Conservation (phyloP, 1,140 invertebrate genomes). For the Eupeodes corollae region DNA sequence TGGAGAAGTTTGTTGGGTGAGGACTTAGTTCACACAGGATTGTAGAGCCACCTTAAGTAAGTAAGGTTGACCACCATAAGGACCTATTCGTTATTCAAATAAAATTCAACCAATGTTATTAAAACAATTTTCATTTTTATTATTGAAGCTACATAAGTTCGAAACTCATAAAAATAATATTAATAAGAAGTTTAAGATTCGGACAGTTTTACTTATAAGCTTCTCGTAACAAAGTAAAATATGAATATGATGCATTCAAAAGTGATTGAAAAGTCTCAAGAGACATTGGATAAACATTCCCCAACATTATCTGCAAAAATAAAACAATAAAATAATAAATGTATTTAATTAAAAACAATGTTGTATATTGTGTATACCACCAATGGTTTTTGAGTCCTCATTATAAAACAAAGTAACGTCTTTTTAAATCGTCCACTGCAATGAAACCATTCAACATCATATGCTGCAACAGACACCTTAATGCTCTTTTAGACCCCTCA, state of each 20-base stretch:
- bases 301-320: conserved; percentile 25
- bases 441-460: conserved; percentile 9
- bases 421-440: conserved; percentile 17
- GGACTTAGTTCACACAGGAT: too few species aligned
- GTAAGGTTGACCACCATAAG: too few species aligned
- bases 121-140: too few species aligned
- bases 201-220: too few species aligned
- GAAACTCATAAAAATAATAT: too few species aligned
- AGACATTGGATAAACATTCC: conserved; percentile 34
- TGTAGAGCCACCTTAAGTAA: too few species aligned
- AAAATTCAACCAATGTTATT: too few species aligned
- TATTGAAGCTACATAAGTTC: too few species aligned
- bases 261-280: conserved; percentile 34
- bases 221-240: conserved; percentile 32
- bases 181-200: too few species aligned
- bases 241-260: conserved; percentile 32
- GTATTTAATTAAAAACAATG: neutral
- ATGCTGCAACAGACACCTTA: conserved; percentile 7
- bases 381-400: conserved; percentile 23
- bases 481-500: conserved; percentile 3
- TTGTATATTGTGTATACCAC: conserved; percentile 13
- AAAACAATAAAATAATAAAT: conserved; percentile 3
- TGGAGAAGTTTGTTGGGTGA: too few species aligned
- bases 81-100: too few species aligned
- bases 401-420: conserved; percentile 26